phyloP scores from a whole-genome alignment of 1,140 invertebrate genomes.

The Nasonia vitripennis region DNA sequence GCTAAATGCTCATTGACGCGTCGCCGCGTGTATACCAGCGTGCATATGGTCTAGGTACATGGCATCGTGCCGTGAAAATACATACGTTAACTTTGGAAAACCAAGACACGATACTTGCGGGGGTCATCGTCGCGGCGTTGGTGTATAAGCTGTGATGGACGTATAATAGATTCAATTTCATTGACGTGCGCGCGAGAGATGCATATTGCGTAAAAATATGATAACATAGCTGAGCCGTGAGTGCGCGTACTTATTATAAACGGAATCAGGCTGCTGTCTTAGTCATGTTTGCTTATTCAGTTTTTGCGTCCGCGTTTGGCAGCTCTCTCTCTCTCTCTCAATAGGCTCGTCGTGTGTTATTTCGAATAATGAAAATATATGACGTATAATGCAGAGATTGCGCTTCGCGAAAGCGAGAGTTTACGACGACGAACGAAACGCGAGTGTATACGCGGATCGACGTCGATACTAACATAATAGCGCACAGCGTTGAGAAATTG shows the following conservation, averaged over 20 bases:
- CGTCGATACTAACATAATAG: too few relatives aligned
- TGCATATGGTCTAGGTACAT: not conserved
- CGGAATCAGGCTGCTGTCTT: not conserved
- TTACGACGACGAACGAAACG: too few relatives aligned
- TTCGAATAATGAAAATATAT: too few relatives aligned
- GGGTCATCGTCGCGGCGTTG: too few relatives aligned
- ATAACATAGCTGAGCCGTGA: not conserved
- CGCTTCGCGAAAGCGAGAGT: too few relatives aligned
- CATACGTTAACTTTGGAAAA: not conserved
- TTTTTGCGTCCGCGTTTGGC: not conserved
- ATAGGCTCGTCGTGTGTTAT: too few relatives aligned
- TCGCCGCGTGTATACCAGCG: not conserved
- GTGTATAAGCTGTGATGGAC: too few relatives aligned
- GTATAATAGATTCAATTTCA: not conserved
- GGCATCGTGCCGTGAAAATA: not conserved
- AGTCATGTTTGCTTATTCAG: not conserved
- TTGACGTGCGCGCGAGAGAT: not conserved
- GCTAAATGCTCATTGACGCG: constrained; percentile 44
- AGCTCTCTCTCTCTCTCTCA: too few relatives aligned
- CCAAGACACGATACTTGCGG: too few relatives aligned
- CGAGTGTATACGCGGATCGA: too few relatives aligned
- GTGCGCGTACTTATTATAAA: not conserved
- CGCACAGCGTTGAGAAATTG: not conserved
- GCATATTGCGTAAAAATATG: not conserved
- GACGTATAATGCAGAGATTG: too few relatives aligned